These are phyloP conservation scores for Lophochroa leadbeateri DNA, from an alignment of 2,113 vertebrate species.

Conservation along the genomic window DNA sequence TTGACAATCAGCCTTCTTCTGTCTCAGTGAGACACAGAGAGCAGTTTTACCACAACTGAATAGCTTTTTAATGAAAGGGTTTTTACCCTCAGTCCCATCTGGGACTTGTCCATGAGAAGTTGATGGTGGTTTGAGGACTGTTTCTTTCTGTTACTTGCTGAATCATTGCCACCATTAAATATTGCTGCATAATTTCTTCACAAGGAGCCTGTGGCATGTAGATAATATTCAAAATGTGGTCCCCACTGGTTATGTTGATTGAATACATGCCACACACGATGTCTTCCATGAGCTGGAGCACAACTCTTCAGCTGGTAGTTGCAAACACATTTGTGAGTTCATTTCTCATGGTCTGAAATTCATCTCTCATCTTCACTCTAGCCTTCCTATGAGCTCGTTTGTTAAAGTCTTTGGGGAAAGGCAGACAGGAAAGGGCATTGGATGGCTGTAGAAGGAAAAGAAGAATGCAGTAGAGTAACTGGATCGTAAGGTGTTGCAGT, in stretches of 20 bases:
- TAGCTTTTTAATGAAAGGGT: constrained; percentile 46
- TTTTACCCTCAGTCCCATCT: constrained; percentile 40
- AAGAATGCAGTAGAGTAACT: not conserved
- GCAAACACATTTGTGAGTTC: not conserved
- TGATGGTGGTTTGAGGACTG: constrained; percentile 34
- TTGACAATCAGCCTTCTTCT: constrained; percentile 34
- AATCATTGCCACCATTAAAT: constrained; percentile 48
- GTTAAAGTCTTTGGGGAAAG: not conserved
- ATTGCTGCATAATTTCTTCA: constrained; percentile 46
- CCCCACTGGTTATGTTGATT: constrained; percentile 27
- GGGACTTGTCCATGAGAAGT: constrained; percentile 32
- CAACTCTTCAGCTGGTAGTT: not conserved
- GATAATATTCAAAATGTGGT: constrained; percentile 41
- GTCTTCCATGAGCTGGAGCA: constrained; percentile 5
- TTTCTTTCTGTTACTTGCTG: constrained; percentile 42
- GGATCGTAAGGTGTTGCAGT: not conserved
- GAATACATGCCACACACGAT: constrained; percentile 1
- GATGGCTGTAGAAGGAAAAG: not conserved
- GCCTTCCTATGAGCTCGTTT: not conserved
- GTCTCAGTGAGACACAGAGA: constrained; percentile 33
- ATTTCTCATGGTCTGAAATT: constrained; percentile 3
- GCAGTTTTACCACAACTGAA: constrained; percentile 43
- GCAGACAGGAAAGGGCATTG: not conserved
- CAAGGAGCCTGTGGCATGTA: constrained; percentile 21
- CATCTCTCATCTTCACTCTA: not conserved